A percentile compares a stretch with the other conserved stretches of the same genome.
These are phyloP conservation scores for Caerostris darwini DNA, from an alignment of 1,140 invertebrate genomes.

Conservation along the genomic window DNA sequence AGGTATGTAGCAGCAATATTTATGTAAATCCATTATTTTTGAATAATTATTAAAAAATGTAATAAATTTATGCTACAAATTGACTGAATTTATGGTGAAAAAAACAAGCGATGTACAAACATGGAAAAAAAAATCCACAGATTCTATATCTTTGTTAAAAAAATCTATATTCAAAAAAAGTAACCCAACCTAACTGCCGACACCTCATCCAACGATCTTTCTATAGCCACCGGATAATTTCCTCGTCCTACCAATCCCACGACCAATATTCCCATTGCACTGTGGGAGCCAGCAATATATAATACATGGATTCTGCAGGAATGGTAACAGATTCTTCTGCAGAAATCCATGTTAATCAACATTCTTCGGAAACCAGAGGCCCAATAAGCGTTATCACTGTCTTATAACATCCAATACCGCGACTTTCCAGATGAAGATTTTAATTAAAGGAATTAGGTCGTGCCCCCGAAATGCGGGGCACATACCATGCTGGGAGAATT, in stretches of 20 bases:
- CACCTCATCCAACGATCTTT: not conserved
- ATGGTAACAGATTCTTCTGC: conserved; percentile 16
- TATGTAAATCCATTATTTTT: too few species aligned
- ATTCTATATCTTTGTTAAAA: too few species aligned
- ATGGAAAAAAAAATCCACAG: too few species aligned
- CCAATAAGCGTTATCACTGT: conserved; percentile 7
- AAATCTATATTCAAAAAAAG: not conserved
- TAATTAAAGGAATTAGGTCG: conserved; percentile 15
- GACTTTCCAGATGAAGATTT: not conserved
- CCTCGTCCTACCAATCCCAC: not conserved
- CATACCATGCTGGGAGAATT: not conserved
- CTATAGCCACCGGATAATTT: not conserved
- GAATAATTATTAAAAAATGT: too few species aligned
- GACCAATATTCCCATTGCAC: not conserved
- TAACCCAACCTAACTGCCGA: not conserved
- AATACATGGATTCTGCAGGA: not conserved
- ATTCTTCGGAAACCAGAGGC: not conserved
- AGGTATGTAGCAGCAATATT: too few species aligned
- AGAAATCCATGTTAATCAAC: conserved; percentile 10
- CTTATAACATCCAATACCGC: not conserved
- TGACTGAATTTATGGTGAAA: too few species aligned
- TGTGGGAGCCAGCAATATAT: not conserved
- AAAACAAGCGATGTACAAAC: too few species aligned
- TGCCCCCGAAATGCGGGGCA: not conserved
- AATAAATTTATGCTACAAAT: too few species aligned